phyloP scores from a whole-genome alignment of 1,140 invertebrate species.

The Drosophila kohkoa region DNA sequence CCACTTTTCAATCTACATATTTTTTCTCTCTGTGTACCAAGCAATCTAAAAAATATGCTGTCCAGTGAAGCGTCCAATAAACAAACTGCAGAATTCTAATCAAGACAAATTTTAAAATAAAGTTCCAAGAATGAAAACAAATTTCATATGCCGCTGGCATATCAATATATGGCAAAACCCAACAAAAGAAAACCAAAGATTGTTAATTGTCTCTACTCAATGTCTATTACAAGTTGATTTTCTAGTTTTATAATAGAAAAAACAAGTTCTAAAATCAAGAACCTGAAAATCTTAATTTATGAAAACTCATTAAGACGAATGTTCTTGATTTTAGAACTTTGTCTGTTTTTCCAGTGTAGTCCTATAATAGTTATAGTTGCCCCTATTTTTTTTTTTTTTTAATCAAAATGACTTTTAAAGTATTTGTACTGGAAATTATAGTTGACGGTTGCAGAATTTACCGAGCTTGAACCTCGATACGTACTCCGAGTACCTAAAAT shows the following conservation, averaged over 20 bases:
- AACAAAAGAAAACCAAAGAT: slow-evolving; percentile 13
- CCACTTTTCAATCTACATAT: too few relatives aligned
- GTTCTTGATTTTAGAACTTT: too few relatives aligned
- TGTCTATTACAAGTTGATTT: slow-evolving; percentile 11
- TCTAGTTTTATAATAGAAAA: background rate
- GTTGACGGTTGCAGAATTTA: background rate
- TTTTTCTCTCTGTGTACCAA: too few relatives aligned
- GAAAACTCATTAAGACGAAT: too few relatives aligned
- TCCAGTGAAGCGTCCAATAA: too few relatives aligned
- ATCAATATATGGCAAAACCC: slow-evolving; percentile 10
- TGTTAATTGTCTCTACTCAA: slow-evolving; percentile 1
- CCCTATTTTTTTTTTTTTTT: slow-evolving; percentile 18
- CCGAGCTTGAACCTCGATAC: background rate
- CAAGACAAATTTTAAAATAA: too few relatives aligned
- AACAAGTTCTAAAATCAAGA: too few relatives aligned
- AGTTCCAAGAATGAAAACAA: too few relatives aligned
- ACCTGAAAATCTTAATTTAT: too few relatives aligned
- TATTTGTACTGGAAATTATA: background rate
- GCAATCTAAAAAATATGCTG: too few relatives aligned
- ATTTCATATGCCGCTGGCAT: background rate
- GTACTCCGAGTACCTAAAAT: background rate
- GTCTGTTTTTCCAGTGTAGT: background rate
- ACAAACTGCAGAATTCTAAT: too few relatives aligned
- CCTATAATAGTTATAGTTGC: slow-evolving; percentile 2
- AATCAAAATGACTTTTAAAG: background rate